Conservation (phyloP, 2,113 vertebrate genomes). For the Sylvilagus bachmani region DNA sequence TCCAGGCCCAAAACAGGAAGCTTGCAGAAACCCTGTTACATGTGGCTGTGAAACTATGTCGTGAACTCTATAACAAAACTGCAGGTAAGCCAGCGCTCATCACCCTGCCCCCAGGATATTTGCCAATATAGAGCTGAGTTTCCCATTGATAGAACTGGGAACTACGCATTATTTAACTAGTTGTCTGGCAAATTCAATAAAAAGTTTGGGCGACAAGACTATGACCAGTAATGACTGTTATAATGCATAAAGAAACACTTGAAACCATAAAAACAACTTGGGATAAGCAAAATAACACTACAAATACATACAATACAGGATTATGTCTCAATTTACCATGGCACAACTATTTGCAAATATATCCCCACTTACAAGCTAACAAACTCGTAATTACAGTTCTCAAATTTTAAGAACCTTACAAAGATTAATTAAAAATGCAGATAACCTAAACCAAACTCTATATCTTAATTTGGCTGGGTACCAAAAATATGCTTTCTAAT, state of each 20-base stretch:
- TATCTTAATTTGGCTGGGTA: not conserved
- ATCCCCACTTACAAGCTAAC: not conserved
- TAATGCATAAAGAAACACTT: not conserved
- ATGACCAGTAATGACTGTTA: not conserved
- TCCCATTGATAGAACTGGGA: not conserved
- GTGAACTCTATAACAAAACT: constrained; percentile 79
- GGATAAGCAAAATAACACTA: not conserved
- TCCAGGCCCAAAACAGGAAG: constrained; percentile 66
- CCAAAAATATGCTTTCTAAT: not conserved
- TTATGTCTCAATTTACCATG: not conserved
- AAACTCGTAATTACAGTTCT: not conserved
- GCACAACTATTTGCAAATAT: not conserved
- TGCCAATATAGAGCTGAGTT: not conserved
- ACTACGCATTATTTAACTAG: not conserved
- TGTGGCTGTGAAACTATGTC: constrained; percentile 79
- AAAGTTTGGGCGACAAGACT: not conserved
- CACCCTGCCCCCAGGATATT: not conserved
- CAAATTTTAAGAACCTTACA: not conserved
- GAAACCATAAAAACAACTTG: not conserved
- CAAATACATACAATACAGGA: not conserved
- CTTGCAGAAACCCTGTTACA: constrained; percentile 58
- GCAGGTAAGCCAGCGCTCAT: constrained; percentile 62
- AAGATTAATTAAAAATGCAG: not conserved
- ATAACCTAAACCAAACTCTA: not conserved
- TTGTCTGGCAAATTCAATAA: not conserved